Percentiles rank a stretch among this genome's conserved stretches.
Conservation (phyloP, 2,113 vertebrate genomes). For the Gracilinanus agilis region DNA sequence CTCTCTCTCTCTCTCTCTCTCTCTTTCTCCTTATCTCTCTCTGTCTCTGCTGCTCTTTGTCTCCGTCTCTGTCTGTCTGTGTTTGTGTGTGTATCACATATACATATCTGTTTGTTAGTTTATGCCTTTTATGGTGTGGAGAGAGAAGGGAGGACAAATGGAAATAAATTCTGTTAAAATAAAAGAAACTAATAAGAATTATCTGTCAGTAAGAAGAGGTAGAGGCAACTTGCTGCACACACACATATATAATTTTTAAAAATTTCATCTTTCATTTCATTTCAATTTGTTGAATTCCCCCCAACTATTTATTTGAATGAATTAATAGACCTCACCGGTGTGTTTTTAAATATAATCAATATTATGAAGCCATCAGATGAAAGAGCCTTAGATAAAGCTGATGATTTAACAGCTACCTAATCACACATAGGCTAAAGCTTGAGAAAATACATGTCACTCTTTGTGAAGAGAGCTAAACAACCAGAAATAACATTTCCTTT, state of each 20-base stretch:
- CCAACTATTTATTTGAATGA: not conserved
- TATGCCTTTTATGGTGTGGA: too few species aligned
- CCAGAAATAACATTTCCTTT: conserved; percentile 32
- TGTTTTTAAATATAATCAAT: conserved; percentile 54
- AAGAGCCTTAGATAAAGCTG: conserved; percentile 51
- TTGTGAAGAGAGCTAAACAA: conserved; percentile 60
- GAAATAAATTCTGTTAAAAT: not conserved
- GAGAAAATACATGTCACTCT: conserved; percentile 33
- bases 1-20: too few species aligned
- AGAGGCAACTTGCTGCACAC: not conserved
- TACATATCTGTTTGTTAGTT: too few species aligned
- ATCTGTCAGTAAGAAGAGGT: not conserved
- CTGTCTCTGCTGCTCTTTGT: too few species aligned
- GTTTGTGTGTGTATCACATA: too few species aligned
- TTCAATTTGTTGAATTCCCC: conserved; percentile 14
- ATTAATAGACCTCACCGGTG: not conserved
- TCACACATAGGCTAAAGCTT: conserved; percentile 54
- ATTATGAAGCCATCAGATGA: conserved; percentile 47
- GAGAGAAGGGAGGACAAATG: not conserved
- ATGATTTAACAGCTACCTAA: conserved; percentile 35
- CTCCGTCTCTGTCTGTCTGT: too few species aligned
- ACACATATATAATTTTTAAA: not conserved
- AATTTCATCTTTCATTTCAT: not conserved
- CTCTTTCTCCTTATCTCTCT: too few species aligned
- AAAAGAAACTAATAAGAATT: not conserved